Evolutionary conservation across 2,888 invertebrate genomes (phyloP).

Genomic region (Sacculina carcini): DNA sequence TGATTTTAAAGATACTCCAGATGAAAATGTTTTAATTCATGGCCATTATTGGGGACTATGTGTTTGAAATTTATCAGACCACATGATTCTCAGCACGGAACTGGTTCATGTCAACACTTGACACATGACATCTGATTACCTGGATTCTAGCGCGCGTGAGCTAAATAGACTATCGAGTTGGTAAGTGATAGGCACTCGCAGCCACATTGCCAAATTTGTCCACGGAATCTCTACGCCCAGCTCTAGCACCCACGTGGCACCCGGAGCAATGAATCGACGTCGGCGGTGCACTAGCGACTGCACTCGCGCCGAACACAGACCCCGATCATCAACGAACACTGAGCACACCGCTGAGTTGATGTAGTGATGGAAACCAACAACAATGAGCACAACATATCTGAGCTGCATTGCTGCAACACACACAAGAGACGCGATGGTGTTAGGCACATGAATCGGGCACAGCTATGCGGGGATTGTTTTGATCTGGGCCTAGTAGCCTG

Average conservation of each 20-base stretch:
- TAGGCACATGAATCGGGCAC: no score
- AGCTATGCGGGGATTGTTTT: no score
- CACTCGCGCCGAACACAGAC: neutral
- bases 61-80: no score
- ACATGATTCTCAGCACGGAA: no score
- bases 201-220: neutral
- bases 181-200: neutral
- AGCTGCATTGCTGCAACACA: neutral
- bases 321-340: neutral
- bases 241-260: conserved; percentile 5
- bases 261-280: conserved; percentile 6
- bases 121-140: neutral
- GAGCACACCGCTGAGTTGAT: neutral
- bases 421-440: no score
- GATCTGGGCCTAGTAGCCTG: no score
- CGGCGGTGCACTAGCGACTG: neutral
- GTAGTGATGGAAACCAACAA: neutral
- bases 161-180: conserved; percentile 6
- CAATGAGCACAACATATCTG: neutral
- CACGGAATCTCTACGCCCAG: conserved; percentile 1
- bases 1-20: no score
- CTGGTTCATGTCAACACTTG: no score
- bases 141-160: neutral
- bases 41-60: no score
- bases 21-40: no score